Percentiles rank a stretch among this genome's conserved stretches.
phyloP scores from a whole-genome alignment of 2,888 invertebrate genomes.

The Rhaphigaster nebulosa region DNA sequence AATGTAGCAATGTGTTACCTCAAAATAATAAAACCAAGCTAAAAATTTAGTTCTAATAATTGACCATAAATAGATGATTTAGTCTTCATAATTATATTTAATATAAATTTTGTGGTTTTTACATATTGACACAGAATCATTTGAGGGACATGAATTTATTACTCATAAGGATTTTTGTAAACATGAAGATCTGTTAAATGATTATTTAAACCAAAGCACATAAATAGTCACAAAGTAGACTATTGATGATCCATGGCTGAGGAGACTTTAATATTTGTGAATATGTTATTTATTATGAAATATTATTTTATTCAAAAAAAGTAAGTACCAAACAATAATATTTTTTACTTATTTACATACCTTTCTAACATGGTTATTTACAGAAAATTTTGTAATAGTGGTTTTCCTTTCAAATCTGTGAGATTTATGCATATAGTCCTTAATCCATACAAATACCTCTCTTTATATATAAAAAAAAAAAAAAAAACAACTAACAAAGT shows the following conservation, averaged over 20 bases:
- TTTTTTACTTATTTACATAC: too few relatives aligned
- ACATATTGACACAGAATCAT: neutral
- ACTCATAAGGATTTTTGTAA: neutral
- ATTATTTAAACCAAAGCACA: neutral
- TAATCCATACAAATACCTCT: neutral
- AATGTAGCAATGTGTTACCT: neutral
- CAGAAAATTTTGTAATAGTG: neutral
- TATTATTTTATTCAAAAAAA: too few relatives aligned
- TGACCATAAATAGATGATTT: neutral
- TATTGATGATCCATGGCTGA: neutral
- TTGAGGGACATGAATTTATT: neutral
- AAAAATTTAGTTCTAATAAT: neutral
- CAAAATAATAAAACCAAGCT: neutral
- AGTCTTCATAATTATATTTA: neutral
- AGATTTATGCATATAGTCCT: neutral
- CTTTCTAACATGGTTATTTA: neutral
- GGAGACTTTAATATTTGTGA: neutral
- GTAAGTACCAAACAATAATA: too few relatives aligned
- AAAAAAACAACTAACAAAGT: neutral
- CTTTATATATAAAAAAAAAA: too few relatives aligned
- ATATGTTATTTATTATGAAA: neutral
- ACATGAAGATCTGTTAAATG: neutral
- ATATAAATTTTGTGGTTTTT: neutral
- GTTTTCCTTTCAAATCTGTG: neutral
- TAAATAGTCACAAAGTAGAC: neutral